Evolutionary conservation across 1,140 invertebrate species (phyloP), one percentile per base, ranked within the genome.

Genomic region (Conus betulinus): DNA sequence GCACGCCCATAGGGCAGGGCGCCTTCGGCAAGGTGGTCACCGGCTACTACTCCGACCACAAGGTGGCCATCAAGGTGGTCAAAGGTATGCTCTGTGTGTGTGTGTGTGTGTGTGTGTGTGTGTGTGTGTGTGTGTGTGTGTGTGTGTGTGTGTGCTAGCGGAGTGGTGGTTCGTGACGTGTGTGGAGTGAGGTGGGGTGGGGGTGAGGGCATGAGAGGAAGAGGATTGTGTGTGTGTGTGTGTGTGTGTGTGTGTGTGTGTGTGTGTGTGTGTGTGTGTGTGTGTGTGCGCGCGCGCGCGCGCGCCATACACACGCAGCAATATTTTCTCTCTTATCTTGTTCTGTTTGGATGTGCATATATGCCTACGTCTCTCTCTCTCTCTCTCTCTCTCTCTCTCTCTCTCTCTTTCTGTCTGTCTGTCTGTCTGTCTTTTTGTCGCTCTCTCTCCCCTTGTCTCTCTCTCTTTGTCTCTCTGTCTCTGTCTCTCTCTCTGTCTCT

Each of bases 1-100:
- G 98, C 91, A 98, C 98, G 93, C 98, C 99, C 95, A 96, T 99
- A 57, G 98, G 98, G 89, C 98, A 98, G 53, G 98, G 98, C 0
- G 98, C 99, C 94, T 99, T 99, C 96, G 98, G 98, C 76, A 94
- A 93, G 90, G 95, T 95, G 52, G 92, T 95, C 57, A 94, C 93
- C 5, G 95, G 94, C 11, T 94, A 93, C 88, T 95, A 93, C 87
- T 87, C 91, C 15, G 93, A 94, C 78, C 88, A 92, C 63, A 93
- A 92, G 88, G 94, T 95, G 13, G 94, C 94, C 81, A 94, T 95
- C 60, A 95, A 95, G 88, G 91, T 95, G 57, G 89, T 95, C 17
- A 93, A 94, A 94, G 94, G 94, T 95, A 88, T 88, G 39, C 57
- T 60, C 1, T 60, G 57, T 60, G 57, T 60, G 57, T 60, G 57